Evolutionary conservation across 2,113 vertebrate genomes (phyloP), one percentile per base, ranked within the genome.

Genomic region (Phyllostomus discolor): DNA sequence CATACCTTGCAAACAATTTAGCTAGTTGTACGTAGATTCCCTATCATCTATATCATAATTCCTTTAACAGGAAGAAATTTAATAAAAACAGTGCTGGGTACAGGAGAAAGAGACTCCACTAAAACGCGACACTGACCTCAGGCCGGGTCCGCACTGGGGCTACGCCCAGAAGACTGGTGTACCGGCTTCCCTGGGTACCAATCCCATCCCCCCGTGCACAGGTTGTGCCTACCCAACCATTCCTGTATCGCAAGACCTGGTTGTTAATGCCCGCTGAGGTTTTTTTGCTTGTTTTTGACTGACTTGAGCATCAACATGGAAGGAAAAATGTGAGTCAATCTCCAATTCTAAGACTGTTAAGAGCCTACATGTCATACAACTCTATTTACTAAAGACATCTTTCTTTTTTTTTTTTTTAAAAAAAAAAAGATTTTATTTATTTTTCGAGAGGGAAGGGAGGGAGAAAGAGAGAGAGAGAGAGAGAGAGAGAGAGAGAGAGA

Each of bases 351-450:
- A 91, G 87, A 57, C 8, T 75, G 28, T 57, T 52, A 50, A 90
- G 2, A 90, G 59, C n/a, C 31, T 59, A 76, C n/a, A 35, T 75
- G 16, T 75, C n/a, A 88, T 10, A 50, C 22, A 70, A 73, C 83
- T 96, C 76, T 86, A 75, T 84, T 85, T 94, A 86, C 78, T 96
- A 92, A 85, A 83, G 80, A 88, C 20, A 52, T 14, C 57, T 92
- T 89, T 87, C 54, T n/a, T n/a, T n/a, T n/a, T n/a, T n/a, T n/a
- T n/a, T n/a, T n/a, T n/a, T n/a, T n/a, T n/a, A n/a, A n/a, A n/a
- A n/a, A n/a, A n/a, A n/a, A n/a, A n/a, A n/a, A n/a, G n/a, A n/a
- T n/a, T n/a, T n/a, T n/a, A n/a, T n/a, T n/a, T n/a, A n/a, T n/a
- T n/a, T n/a, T n/a, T n/a, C n/a, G n/a, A n/a, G n/a, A n/a, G n/a